A percentile compares a stretch with the other conserved stretches of the same genome.
Conservation (phyloP, 2,113 vertebrate species). For the Verasper variegatus region DNA sequence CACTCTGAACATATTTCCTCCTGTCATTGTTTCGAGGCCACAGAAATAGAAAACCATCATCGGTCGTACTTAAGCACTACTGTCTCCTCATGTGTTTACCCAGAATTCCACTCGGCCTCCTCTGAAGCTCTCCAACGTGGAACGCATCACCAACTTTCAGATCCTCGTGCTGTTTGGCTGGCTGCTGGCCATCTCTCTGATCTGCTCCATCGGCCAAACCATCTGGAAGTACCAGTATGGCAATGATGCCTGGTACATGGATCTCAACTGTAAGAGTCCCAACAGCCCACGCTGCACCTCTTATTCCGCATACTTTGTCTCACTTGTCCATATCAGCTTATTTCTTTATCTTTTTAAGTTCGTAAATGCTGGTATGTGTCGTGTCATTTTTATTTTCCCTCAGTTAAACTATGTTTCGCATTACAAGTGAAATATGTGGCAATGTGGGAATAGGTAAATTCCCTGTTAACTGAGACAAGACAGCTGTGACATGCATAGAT, state of each 20-base stretch:
- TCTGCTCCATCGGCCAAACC: conserved; percentile 95
- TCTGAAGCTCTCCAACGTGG: conserved; percentile 97
- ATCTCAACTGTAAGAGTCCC: conserved; percentile 93
- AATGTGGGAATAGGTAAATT: conserved; percentile 79
- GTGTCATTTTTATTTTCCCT: conserved; percentile 76
- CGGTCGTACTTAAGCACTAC: background rate
- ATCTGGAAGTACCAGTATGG: conserved; percentile 94
- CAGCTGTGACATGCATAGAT: conserved; percentile 78
- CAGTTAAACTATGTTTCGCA: conserved; percentile 80
- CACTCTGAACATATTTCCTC: no score
- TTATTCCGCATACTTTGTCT: conserved; percentile 78
- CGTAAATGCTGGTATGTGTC: conserved; percentile 78
- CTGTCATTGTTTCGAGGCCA: background rate
- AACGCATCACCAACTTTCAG: conserved; percentile 98
- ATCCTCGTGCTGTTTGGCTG: conserved; percentile 97
- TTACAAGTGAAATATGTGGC: conserved; percentile 85
- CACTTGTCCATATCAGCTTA: conserved; percentile 82
- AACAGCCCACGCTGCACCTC: conserved; percentile 45
- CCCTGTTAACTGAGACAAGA: conserved; percentile 76
- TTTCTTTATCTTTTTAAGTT: conserved; percentile 76
- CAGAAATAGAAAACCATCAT: background rate
- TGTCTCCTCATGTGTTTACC: conserved; percentile 51
- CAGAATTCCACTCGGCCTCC: conserved; percentile 98
- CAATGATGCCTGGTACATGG: conserved; percentile 96
- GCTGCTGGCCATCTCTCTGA: conserved; percentile 94